Evolutionary conservation across 2,888 invertebrate species (phyloP), one percentile per base, ranked within the genome.

Genomic region (Aromia moschata): DNA sequence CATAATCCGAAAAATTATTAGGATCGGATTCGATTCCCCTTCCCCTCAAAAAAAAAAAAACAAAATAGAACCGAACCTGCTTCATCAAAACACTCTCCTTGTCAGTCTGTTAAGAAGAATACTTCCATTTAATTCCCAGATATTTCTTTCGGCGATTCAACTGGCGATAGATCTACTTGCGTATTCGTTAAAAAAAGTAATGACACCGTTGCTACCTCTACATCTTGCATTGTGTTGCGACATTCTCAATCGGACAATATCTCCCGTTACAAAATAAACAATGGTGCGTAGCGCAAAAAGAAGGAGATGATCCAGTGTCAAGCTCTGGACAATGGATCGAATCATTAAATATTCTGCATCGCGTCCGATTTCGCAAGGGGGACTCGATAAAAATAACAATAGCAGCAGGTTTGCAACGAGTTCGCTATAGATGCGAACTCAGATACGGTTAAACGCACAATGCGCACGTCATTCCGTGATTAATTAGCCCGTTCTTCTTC

Each of bases 291-390:
- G 70, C 68, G n/a, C n/a, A n/a, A 69, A 71, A 69, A 68, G 59
- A 62, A 68, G 67, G 60, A 72, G 74, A 74, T 72, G 73, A 70
- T 71, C 70, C 74, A 67, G 72, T 71, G 74, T 74, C 74, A 72
- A 62, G 57, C 65, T 52, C 56, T 60, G 75, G 73, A 76, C 76
- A 76, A 76, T 74, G 74, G 65, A 70, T 70, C 69, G 70, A 70
- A 74, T 74, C 74, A 70, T 76, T 75, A 74, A 71, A 74, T 74
- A 75, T 76, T 76, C 76, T 64, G 68, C 72, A 67, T 69, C 74
- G 74, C 74, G 74, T 74, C 74, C 68, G 74, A 75, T 75, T 76
- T 75, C 68, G 74, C 74, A 70, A 75, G 73, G 71, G 73, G 70
- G 68, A 60, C 71, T 67, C 61, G 70, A 72, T 70, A 72, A 73